Evolutionary conservation across 2,888 invertebrate genomes (phyloP), one percentile per base, ranked within the genome.

Genomic region (Hirtodrosophila confusa): DNA sequence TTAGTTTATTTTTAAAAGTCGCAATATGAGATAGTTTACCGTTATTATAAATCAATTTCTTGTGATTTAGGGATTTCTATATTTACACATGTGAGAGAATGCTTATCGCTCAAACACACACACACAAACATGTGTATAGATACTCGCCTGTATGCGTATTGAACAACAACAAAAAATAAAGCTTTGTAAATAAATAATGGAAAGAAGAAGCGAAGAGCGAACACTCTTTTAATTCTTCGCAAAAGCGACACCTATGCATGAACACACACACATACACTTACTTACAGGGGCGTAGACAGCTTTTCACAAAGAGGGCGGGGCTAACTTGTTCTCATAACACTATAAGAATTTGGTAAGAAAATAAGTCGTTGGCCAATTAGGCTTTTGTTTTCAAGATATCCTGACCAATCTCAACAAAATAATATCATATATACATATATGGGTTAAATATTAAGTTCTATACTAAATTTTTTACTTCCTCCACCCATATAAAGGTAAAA

Each of bases 1-100:
- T 48, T 33, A n/a, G 12, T 35, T 36, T 41, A 2, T n/a, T 17
- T 17, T 1, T 17, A 17, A 17, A 41, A 50, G 39, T 47, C 44
- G 29, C 39, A 60, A 40, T 33, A 31, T 45, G 12, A 41, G 45
- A 4, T 33, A 47, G 8, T n/a, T 31, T n/a, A 24, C 43, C 39
- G 24, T 23, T 43, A 48, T 60, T 47, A 43, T 55, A 78, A 74
- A 74, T 78, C 54, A 61, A 45, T 60, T 58, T n/a, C 37, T n/a
- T 31, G 24, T 41, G 24, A 74, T 55, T 43, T 11, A 36, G 41
- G 37, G 6, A 11, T 54, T 64, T 66, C 36, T 75, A 64, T 58
- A 61, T 74, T 56, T 78, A 78, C 12, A 64, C 36, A 54, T 50
- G 17, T 17, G 33, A 54, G 50, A 69, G 69, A 69, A 33, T 55